Conservation (phyloP, 1,140 invertebrate species). For the Gonioctena quinquepunctata region DNA sequence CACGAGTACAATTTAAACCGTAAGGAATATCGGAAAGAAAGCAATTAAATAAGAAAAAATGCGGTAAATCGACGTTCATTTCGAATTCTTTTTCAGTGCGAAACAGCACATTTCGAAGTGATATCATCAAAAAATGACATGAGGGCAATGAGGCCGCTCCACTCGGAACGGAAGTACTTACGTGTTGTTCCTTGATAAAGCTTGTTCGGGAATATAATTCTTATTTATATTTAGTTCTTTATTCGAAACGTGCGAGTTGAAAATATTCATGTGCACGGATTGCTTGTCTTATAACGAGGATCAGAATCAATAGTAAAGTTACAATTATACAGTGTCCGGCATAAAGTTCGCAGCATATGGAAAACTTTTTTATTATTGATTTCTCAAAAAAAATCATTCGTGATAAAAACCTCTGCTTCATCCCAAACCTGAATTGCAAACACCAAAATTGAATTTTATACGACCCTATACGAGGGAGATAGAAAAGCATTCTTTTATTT, state of each 20-base stretch:
- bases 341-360: too few species aligned
- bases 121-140: slow-evolving; percentile 8
- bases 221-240: not conserved
- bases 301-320: too few species aligned
- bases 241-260: not conserved
- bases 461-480: too few species aligned
- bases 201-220: not conserved
- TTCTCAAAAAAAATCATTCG: too few species aligned
- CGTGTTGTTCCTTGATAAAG: not conserved
- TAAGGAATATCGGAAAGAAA: slow-evolving; percentile 5
- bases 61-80: not conserved
- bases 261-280: not conserved
- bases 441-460: too few species aligned
- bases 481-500: too few species aligned
- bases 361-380: too few species aligned
- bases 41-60: slow-evolving; percentile 5
- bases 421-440: too few species aligned
- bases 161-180: not conserved
- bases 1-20: not conserved
- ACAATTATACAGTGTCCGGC: too few species aligned
- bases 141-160: not conserved
- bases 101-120: not conserved
- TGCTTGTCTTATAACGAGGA: too few species aligned
- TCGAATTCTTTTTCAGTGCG: not conserved
- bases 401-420: too few species aligned